These are phyloP conservation scores for Dryadula phaetusa DNA, from an alignment of 2,888 invertebrate species.

Conservation along the genomic window DNA sequence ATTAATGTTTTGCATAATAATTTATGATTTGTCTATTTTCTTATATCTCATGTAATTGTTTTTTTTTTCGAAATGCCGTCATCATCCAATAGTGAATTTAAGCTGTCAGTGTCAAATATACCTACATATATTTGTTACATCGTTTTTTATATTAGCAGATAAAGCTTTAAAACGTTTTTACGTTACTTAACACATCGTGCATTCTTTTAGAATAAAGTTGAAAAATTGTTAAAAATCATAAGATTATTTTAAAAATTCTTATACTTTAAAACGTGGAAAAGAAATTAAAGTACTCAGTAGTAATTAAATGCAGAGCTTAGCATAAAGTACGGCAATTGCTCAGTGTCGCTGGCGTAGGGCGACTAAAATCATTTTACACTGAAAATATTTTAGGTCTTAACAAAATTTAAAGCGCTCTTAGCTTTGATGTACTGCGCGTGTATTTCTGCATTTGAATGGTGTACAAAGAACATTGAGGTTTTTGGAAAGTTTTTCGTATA, in stretches of 20 bases:
- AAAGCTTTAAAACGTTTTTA: too few species aligned
- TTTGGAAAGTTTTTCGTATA: background rate
- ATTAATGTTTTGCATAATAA: too few species aligned
- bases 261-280: slow-evolving; percentile 35
- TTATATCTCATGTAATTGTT: too few species aligned
- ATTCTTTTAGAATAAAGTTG: slow-evolving; percentile 4
- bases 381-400: slow-evolving; percentile 37
- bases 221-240: slow-evolving; percentile 11
- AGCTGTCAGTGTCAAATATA: too few species aligned
- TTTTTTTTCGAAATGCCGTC: too few species aligned
- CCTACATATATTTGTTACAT: too few species aligned
- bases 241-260: slow-evolving; percentile 15
- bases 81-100: too few species aligned
- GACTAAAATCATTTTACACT: slow-evolving; percentile 57
- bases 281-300: slow-evolving; percentile 58
- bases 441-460: slow-evolving; percentile 9
- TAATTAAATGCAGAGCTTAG: slow-evolving; percentile 76
- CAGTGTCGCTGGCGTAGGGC: slow-evolving; percentile 62
- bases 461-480: background rate
- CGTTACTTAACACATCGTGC: too few species aligned
- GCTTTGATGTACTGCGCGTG: slow-evolving; percentile 16
- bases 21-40: background rate
- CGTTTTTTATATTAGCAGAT: too few species aligned
- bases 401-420: slow-evolving; percentile 31
- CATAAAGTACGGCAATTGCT: slow-evolving; percentile 76